Conservation (phyloP, 2,797 vertebrate genomes). For the Phylloscopus collybita region DNA sequence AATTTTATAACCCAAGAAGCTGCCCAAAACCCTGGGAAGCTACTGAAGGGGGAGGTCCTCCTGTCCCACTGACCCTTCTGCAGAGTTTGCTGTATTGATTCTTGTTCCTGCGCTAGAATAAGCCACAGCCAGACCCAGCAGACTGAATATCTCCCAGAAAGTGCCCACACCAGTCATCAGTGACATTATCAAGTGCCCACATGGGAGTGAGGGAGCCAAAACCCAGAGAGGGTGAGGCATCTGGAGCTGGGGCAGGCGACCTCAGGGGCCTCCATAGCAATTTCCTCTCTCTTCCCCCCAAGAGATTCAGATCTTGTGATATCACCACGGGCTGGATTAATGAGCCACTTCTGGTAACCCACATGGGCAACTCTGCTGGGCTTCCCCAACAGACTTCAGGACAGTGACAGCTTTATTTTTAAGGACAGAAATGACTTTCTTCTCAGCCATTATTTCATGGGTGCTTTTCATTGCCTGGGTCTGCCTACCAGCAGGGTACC, state of each 20-base stretch:
- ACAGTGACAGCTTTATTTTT: slow-evolving; percentile 49
- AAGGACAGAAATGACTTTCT: slow-evolving; percentile 32
- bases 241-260: slow-evolving; percentile 15
- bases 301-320: slow-evolving; percentile 65
- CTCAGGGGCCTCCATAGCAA: slow-evolving; percentile 43
- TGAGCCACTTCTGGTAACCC: slow-evolving; percentile 72
- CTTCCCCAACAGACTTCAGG: slow-evolving; percentile 66
- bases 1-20: background rate
- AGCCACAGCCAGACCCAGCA: background rate
- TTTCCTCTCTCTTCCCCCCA: slow-evolving; percentile 49
- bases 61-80: background rate
- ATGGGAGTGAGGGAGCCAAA: slow-evolving; percentile 53
- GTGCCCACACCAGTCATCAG: background rate
- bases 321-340: slow-evolving; percentile 29
- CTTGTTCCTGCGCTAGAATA: background rate
- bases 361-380: slow-evolving; percentile 62
- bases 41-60: background rate
- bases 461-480: background rate
- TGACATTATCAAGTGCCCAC: slow-evolving; percentile 51
- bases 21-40: background rate
- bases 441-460: background rate
- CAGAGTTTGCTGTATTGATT: background rate
- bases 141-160: background rate
- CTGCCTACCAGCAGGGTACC: background rate
- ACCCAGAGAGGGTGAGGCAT: slow-evolving; percentile 34